Evolutionary conservation across 2,113 vertebrate genomes (phyloP), one percentile per base, ranked within the genome.

Genomic region (Nansenia antarctica): DNA sequence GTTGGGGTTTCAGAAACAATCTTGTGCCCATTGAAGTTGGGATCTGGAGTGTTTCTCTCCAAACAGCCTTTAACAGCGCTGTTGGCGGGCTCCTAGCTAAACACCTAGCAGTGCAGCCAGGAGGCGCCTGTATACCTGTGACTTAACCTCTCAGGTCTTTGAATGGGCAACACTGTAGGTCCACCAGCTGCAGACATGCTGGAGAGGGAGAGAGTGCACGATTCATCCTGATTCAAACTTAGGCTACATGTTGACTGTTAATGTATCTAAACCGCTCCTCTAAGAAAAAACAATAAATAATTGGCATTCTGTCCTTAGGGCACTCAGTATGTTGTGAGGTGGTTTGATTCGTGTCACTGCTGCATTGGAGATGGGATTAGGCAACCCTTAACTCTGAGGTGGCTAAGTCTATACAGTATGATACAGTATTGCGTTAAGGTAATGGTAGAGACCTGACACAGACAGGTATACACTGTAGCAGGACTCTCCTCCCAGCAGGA

Each of bases 61-160:
- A 79, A 70, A 47, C 59, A 83, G 70, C 67, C 70, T 32, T 71
- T 42, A 77, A 71, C 82, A 85, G 58, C 26, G 42, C 71, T 70
- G 72, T 2, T 62, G 73, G 76, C n/a, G 29, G 20, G 27, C 5
- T 82, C 76, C 79, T 75, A 82, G 70, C 73, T 58, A 86, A 87
- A 85, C 80, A 87, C 73, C 79, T 82, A 74, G 79, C 69, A 39
- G 77, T 73, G 77, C 67, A 80, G 77, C 68, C 72, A 61, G 61
- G 47, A 47, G 37, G 32, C 52, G 60, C 72, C 54, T 22, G 72
- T 20, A 53, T 67, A 73, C 72, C 63, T 83, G 75, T 62, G 74
- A 79, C 64, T 81, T 32, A 62, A 71, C 72, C 69, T 68, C 71
- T 78, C 37, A 49, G 67, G 69, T 39, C 58, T 57, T 26, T 57